Evolutionary conservation across 1,140 invertebrate genomes (phyloP), one percentile per base, ranked within the genome.

Genomic region (Drosophila arizonae): DNA sequence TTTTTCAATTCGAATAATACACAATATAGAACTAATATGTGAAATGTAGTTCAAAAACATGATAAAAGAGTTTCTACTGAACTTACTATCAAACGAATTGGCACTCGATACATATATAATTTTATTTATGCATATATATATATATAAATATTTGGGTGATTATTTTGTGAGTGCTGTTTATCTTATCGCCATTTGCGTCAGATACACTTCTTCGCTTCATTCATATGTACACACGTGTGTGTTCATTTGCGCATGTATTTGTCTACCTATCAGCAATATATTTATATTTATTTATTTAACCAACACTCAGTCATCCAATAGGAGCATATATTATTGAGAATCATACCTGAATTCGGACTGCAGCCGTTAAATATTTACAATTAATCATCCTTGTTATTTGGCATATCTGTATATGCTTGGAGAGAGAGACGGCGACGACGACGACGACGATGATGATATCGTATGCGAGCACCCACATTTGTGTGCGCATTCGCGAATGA

Each of bases 381-480:
- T 33, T 33, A 33, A 33, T 33, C 33, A 33, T 2, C 36, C 51
- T 54, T 36, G 39, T 3, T 57, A 28, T 17, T 57, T 26, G 9
- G 39, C 5, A 6, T 33, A 33, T 45, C 5, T 45, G 4, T 6
- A 13, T 36, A 52, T n/a, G 4, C 36, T 26, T 24, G 2, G 36
- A 17, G 10, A 43, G 39, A 9, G 28, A 3, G 28, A 30, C 21
- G 21, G 2, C 21, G 21, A 2, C 45, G 56, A 52, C 63, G 74
- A 62, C 63, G 74, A 62, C 54, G 28, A 4, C 6, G 6, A 30
- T 30, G 28, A 55, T 64, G 66, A 62, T 66, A 82, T 72, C 61
- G 67, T 43, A 76, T 45, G 33, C 33, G 43, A 48, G 26, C 57
- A 84, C 81, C 81, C 81, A 85, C 80, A 72, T 79, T 72, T 39